Conservation (phyloP, 2,888 invertebrate genomes). For the Nomada hirtipes region DNA sequence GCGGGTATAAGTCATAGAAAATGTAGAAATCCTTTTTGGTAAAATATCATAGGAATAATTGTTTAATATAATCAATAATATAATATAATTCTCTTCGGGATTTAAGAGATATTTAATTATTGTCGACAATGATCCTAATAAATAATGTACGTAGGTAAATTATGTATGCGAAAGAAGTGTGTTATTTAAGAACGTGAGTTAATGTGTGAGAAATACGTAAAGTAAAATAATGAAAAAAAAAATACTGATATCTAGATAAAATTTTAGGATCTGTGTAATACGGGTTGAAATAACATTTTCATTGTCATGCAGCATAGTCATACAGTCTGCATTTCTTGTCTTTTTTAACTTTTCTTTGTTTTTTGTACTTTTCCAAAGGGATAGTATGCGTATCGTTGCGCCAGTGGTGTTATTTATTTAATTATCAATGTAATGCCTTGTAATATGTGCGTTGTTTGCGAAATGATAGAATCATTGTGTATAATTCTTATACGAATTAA, state of each 20-base stretch:
- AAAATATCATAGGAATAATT: slow-evolving; percentile 59
- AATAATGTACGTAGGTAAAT: slow-evolving; percentile 58
- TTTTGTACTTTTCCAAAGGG: slow-evolving; percentile 66
- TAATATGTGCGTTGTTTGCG: slow-evolving; percentile 44
- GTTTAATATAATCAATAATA: slow-evolving; percentile 59
- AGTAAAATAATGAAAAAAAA: slow-evolving; percentile 19
- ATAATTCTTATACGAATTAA: slow-evolving; percentile 55
- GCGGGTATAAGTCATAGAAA: slow-evolving; percentile 51
- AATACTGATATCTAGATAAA: slow-evolving; percentile 6
- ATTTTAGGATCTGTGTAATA: slow-evolving; percentile 11
- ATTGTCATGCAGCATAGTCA: slow-evolving; percentile 28
- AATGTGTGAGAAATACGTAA: slow-evolving; percentile 31
- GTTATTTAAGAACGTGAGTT: slow-evolving; percentile 59
- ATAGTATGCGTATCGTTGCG: slow-evolving; percentile 10
- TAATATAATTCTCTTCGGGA: slow-evolving; percentile 64
- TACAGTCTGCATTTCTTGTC: slow-evolving; percentile 50
- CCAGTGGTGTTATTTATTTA: slow-evolving; percentile 52
- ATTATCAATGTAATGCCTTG: slow-evolving; percentile 45
- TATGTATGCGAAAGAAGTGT: slow-evolving; percentile 61
- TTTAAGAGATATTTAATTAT: slow-evolving; percentile 62
- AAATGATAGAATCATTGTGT: slow-evolving; percentile 41
- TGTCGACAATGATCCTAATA: slow-evolving; percentile 56
- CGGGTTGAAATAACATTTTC: slow-evolving; percentile 19
- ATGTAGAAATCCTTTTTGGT: slow-evolving; percentile 62
- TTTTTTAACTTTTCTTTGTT: slow-evolving; percentile 57